phyloP scores from a whole-genome alignment of 2,113 vertebrate species.

The Gulo gulo region DNA sequence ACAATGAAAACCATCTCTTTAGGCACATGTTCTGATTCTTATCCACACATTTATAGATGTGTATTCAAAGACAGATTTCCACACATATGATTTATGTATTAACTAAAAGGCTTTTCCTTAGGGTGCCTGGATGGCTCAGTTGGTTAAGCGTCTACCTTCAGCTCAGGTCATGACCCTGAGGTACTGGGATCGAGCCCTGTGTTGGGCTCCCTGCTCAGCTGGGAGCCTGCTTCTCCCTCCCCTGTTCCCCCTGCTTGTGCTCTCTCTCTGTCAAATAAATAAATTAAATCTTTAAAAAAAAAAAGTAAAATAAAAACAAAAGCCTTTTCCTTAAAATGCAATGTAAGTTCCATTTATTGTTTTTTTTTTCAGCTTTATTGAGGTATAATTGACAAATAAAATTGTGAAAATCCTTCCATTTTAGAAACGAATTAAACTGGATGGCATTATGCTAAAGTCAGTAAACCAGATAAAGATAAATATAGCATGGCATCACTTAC shows the following conservation, averaged over 20 bases:
- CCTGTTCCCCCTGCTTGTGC: too few relatives aligned
- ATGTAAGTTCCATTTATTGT: background rate
- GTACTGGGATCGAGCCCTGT: too few relatives aligned
- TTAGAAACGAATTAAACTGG: background rate
- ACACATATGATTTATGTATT: background rate
- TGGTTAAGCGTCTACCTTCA: too few relatives aligned
- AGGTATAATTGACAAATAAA: background rate
- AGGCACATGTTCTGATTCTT: background rate
- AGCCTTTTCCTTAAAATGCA: background rate
- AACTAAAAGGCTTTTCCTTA: background rate
- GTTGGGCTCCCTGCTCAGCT: too few relatives aligned
- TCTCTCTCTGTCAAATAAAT: too few relatives aligned
- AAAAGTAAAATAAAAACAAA: background rate
- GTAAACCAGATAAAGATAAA: background rate
- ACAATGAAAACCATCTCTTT: background rate
- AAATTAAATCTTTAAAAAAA: too few relatives aligned
- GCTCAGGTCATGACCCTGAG: too few relatives aligned
- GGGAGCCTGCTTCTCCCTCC: too few relatives aligned
- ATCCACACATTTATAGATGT: background rate
- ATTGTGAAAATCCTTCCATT: background rate
- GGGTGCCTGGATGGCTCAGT: too few relatives aligned
- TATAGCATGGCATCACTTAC: background rate
- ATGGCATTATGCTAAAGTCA: background rate
- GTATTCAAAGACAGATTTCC: background rate
- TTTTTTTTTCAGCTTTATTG: background rate